phyloP scores from a whole-genome alignment of 2,797 vertebrate genomes.

The Craterocephalus amniculus region DNA sequence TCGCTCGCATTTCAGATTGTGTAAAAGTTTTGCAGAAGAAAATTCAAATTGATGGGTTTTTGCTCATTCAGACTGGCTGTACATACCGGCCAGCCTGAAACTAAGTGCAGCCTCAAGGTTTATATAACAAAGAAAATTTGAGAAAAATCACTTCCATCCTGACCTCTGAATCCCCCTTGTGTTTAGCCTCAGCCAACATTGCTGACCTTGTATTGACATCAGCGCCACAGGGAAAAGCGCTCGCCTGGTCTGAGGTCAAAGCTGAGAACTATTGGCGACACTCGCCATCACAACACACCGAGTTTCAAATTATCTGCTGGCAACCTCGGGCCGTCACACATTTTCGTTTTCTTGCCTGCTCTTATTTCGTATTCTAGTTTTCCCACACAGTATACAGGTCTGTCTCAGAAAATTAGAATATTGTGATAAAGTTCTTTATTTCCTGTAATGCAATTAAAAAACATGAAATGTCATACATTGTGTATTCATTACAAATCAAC shows the following conservation, averaged over 20 bases:
- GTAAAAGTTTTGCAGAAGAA: neutral
- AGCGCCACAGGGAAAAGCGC: slow-evolving; percentile 48
- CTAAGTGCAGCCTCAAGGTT: slow-evolving; percentile 30
- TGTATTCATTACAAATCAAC: no score
- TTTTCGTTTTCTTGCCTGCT: slow-evolving; percentile 15
- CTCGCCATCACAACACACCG: slow-evolving; percentile 35
- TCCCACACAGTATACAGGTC: neutral
- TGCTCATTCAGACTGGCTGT: neutral
- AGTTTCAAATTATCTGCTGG: slow-evolving; percentile 45
- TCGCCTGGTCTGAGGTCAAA: slow-evolving; percentile 61
- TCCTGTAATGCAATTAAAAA: no score
- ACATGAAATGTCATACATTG: no score
- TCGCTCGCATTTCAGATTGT: no score
- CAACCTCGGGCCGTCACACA: slow-evolving; percentile 27
- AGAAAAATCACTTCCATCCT: slow-evolving; percentile 21
- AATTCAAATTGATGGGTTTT: neutral
- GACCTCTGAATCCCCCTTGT: slow-evolving; percentile 41
- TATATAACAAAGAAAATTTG: slow-evolving; percentile 4
- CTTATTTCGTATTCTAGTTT: neutral
- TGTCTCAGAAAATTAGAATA: no score
- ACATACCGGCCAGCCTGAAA: neutral
- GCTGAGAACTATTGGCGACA: slow-evolving; percentile 36
- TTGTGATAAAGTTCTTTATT: no score
- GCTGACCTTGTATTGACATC: slow-evolving; percentile 56
- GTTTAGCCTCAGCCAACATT: slow-evolving; percentile 49